A percentile compares a stretch with the other conserved stretches of the same genome.
Conservation (phyloP, 2,797 vertebrate species). For the Galaxias olidus region DNA sequence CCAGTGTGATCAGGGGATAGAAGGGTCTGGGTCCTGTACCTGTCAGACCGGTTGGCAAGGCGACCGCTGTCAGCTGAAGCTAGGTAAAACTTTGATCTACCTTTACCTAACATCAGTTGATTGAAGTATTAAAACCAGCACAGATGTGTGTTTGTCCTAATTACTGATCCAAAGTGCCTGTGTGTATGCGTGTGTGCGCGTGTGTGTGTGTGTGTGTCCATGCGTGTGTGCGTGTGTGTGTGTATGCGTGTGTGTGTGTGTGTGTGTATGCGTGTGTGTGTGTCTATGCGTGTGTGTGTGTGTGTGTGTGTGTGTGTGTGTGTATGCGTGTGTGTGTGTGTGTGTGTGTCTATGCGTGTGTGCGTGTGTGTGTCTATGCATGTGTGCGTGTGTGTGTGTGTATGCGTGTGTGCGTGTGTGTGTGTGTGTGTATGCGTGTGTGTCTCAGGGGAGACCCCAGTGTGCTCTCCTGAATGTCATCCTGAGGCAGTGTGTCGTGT, state of each 20-base stretch:
- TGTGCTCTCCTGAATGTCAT: conserved; percentile 82
- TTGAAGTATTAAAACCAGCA: background rate
- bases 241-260: no score
- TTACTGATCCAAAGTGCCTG: background rate
- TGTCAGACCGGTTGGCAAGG: conserved; percentile 86
- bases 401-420: no score
- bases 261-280: no score
- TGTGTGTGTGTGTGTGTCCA: background rate
- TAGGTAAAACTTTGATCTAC: conserved; percentile 70
- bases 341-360: background rate
- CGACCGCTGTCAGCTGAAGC: conserved; percentile 73
- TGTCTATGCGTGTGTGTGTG: conserved; percentile 3
- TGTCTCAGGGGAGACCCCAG: conserved; percentile 68
- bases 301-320: background rate
- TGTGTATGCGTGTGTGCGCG: background rate
- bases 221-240: no score
- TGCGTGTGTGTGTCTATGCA: no score
- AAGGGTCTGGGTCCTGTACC: conserved; percentile 85
- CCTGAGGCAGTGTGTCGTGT: conserved; percentile 77
- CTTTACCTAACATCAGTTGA: background rate
- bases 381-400: no score
- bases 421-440: background rate
- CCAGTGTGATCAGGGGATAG: conserved; percentile 80
- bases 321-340: background rate
- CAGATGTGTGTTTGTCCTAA: background rate